Base-by-base conservation (phyloP, 1,140 invertebrate species). In the Danaus melanippus region DNA sequence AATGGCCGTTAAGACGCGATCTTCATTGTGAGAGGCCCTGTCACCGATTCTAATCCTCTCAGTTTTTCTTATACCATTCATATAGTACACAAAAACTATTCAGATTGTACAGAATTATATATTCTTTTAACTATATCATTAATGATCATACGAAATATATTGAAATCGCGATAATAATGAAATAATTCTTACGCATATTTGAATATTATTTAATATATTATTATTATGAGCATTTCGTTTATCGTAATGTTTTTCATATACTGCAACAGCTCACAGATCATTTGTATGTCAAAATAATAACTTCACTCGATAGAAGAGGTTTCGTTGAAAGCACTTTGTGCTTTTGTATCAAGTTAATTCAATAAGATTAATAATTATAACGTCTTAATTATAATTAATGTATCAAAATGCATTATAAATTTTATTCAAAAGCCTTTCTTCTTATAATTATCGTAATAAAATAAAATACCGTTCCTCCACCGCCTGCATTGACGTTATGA, bases 21-120 rank as follows among this genome's bases (percentile, higher is more conserved):
- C 69, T 64, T 74, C 69, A 69, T 73, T 76, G 71, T 73, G 70
- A 69, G 66, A 67, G 69, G 76, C 73, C 72, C 75, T 82, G 79
- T 79, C 78, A 74, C 74, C 78, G 74, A 64, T 55, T 75, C 74
- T 82, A 79, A 79, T 79, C 78, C 76, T 68, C 76, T 72, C 69
- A 79, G 69, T 68, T 71, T 82, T 76, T 76, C 71, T 73, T 75
- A 74, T 79, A 65, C 62, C 60, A 66, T 61, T 67, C 64, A 54
- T 67, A 50, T 46, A 69, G 79, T 73, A 74, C 58, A 67, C 1
- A 8, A 1, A 11, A 9, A 50, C 40, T 15, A 49, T 44, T 15
- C 40, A 73, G 71, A 78, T 63, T 42, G 10, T 48, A 54, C 12
- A 39, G 43, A 51, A 48, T 15, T 1, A 15, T 15, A 15, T 15